phyloP scores from a whole-genome alignment of 1,140 invertebrate species.

The Drosophila navojoa region DNA sequence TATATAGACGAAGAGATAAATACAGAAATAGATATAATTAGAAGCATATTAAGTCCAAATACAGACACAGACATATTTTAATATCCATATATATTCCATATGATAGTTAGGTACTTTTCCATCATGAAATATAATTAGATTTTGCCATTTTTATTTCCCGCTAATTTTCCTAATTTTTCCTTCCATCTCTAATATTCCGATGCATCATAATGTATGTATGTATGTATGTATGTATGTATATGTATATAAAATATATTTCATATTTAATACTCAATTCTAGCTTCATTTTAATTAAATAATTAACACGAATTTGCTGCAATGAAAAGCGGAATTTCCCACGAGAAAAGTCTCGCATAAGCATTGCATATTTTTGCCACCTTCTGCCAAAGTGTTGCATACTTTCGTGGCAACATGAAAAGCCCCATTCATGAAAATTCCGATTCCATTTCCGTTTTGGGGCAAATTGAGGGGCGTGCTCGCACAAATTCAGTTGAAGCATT shows the following conservation, averaged over 20 bases:
- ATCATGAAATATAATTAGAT: neutral
- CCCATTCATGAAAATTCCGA: constrained; percentile 2
- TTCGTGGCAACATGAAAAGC: constrained; percentile 10
- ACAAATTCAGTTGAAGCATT: neutral
- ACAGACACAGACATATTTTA: too few species aligned
- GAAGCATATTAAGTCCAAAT: too few species aligned
- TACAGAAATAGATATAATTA: neutral
- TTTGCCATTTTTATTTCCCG: neutral
- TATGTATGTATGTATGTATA: too few species aligned
- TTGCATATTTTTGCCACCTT: constrained; percentile 24
- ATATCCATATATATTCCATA: too few species aligned
- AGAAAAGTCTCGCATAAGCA: neutral
- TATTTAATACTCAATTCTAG: neutral
- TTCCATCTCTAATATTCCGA: too few species aligned
- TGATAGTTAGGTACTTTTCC: neutral
- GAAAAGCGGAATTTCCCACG: neutral
- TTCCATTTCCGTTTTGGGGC: neutral
- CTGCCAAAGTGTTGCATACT: constrained; percentile 33
- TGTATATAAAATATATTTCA: too few species aligned
- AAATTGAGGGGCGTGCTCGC: neutral
- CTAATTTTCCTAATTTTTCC: too few species aligned
- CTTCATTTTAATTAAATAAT: neutral
- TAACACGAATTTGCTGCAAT: neutral
- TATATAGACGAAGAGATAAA: neutral
- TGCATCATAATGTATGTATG: too few species aligned